phyloP scores from a whole-genome alignment of 2,797 vertebrate species.

The Acipenser ruthenus region DNA sequence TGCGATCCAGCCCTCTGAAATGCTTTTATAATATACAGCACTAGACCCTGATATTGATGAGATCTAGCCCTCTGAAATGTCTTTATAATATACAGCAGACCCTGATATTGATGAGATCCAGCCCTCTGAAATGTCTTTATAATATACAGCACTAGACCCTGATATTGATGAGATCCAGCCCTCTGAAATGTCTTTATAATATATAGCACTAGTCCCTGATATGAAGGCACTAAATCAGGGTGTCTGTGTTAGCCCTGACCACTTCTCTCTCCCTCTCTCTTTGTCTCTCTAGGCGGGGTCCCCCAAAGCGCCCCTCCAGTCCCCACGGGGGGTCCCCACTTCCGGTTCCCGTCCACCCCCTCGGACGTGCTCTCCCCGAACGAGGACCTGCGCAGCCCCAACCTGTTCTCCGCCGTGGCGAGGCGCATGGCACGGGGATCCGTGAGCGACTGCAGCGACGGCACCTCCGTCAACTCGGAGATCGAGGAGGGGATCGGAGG shows the following conservation, averaged over 20 bases:
- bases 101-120: too few relatives aligned
- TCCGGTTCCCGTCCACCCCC: constrained; percentile 79
- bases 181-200: too few relatives aligned
- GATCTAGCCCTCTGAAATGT: too few relatives aligned
- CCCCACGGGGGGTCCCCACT: constrained; percentile 71
- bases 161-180: too few relatives aligned
- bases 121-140: too few relatives aligned
- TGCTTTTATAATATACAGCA: too few relatives aligned
- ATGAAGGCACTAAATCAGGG: too few relatives aligned
- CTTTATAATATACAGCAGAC: too few relatives aligned
- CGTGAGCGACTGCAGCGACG: constrained; percentile 85
- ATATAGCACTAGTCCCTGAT: too few relatives aligned
- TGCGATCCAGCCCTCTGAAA: too few relatives aligned
- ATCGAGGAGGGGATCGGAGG: constrained; percentile 69
- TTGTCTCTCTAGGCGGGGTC: constrained; percentile 58
- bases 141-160: too few relatives aligned
- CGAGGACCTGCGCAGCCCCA: constrained; percentile 63
- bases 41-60: too few relatives aligned
- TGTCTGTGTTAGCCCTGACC: background rate
- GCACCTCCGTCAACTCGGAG: constrained; percentile 77
- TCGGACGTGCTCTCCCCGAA: constrained; percentile 78
- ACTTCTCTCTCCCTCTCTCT: constrained; percentile 2
- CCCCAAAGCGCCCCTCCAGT: constrained; percentile 86
- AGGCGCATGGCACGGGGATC: constrained; percentile 75
- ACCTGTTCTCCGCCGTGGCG: constrained; percentile 67